These are phyloP conservation scores for Stegodyphus dumicola DNA, from an alignment of 1,140 invertebrate species.

Conservation along the genomic window DNA sequence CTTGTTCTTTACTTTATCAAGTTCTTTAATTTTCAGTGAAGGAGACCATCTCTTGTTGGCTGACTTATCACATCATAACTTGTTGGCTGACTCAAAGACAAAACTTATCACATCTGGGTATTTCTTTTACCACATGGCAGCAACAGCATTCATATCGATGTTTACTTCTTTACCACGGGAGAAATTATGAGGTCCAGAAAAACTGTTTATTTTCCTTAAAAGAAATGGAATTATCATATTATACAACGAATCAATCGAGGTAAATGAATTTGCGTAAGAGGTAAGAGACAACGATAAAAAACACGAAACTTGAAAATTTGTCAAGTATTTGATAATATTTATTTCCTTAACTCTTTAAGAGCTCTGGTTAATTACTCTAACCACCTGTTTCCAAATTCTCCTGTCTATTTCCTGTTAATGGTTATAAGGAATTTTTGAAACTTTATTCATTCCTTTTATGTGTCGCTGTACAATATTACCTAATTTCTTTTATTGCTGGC, in stretches of 20 bases:
- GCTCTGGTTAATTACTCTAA: neutral
- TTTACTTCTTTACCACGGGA: conserved; percentile 12
- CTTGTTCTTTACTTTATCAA: too few species aligned
- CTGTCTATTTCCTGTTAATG: neutral
- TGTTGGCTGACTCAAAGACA: neutral
- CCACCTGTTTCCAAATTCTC: too few species aligned
- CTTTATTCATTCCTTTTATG: too few species aligned
- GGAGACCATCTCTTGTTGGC: too few species aligned
- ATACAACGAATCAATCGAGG: neutral
- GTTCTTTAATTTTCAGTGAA: too few species aligned
- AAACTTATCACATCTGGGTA: neutral
- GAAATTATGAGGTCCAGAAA: conserved; percentile 34
- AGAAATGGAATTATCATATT: neutral
- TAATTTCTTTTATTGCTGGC: too few species aligned
- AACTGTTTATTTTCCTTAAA: conserved; percentile 55
- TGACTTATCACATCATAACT: neutral
- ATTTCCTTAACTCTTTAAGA: neutral
- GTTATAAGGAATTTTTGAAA: too few species aligned
- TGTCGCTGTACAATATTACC: too few species aligned
- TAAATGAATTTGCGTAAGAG: neutral
- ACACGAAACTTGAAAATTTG: neutral
- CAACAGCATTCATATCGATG: conserved; percentile 40
- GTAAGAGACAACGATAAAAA: neutral
- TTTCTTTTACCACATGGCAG: conserved; percentile 28
- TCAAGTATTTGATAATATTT: neutral